Conservation (phyloP, 1,140 invertebrate genomes). For the fruit fly (Drosophila melanogaster) region Release_6_plus_ISO1_MT NT_037436.4:18200001-18200500, state of each 20-base stretch:
- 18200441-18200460: background rate
- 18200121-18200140: constrained; percentile 27
- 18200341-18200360: too few species aligned
- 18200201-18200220: constrained; percentile 56
- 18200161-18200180: constrained; percentile 66
- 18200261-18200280: background rate
- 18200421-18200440: too few species aligned
- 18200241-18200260: constrained; percentile 23
- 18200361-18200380: too few species aligned
- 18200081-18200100: constrained; percentile 64
- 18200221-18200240: constrained; percentile 53
- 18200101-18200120: constrained; percentile 48
- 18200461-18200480: constrained; percentile 50
- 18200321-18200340: too few species aligned
- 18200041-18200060: constrained; percentile 38
- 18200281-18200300: too few species aligned
- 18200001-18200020: constrained; percentile 58
- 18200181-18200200: constrained; percentile 48
- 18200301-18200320: too few species aligned
- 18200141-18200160: constrained; percentile 67
- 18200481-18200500: constrained; percentile 58
- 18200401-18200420: too few species aligned
- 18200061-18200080: constrained; percentile 72
- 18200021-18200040: constrained; percentile 33
- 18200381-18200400: too few species aligned